phyloP scores from a whole-genome alignment of 2,797 vertebrate genomes.

The Schizothorax lantsangensis region DNA sequence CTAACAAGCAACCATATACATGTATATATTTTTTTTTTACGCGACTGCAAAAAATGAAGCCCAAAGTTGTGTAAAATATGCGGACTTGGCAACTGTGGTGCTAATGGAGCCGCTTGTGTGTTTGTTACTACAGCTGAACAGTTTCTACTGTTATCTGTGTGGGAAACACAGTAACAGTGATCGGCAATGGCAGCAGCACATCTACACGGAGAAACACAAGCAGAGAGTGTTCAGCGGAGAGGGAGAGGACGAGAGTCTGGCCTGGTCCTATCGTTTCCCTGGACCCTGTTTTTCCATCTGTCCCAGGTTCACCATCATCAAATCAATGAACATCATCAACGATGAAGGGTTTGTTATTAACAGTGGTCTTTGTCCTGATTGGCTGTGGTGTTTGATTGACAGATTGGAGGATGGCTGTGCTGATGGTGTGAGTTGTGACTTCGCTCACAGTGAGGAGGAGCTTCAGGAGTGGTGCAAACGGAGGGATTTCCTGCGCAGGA shows the following conservation, averaged over 20 bases:
- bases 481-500: constrained; percentile 87
- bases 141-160: constrained; percentile 92
- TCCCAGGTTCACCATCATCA: constrained; percentile 79
- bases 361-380: constrained; percentile 5
- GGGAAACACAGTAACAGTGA: constrained; percentile 96
- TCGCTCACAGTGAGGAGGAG: constrained; percentile 88
- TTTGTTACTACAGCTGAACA: constrained; percentile 70
- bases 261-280: constrained; percentile 93
- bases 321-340: neutral
- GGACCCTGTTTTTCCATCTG: constrained; percentile 87
- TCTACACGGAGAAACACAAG: constrained; percentile 94
- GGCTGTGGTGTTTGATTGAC: constrained; percentile 55
- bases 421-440: constrained; percentile 89
- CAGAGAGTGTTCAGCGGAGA: constrained; percentile 91
- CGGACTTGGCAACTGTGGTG: neutral
- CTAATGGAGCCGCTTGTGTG: neutral
- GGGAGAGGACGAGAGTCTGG: constrained; percentile 84
- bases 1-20: too few relatives aligned
- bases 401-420: constrained; percentile 77
- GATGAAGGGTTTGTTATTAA: neutral
- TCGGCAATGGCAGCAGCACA: constrained; percentile 97
- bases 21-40: too few relatives aligned
- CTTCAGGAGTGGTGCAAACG: constrained; percentile 91
- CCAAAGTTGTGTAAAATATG: neutral
- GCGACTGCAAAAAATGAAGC: too few relatives aligned